Conservation (phyloP, 2,113 vertebrate genomes). For the Actenoides lindsayi region DNA sequence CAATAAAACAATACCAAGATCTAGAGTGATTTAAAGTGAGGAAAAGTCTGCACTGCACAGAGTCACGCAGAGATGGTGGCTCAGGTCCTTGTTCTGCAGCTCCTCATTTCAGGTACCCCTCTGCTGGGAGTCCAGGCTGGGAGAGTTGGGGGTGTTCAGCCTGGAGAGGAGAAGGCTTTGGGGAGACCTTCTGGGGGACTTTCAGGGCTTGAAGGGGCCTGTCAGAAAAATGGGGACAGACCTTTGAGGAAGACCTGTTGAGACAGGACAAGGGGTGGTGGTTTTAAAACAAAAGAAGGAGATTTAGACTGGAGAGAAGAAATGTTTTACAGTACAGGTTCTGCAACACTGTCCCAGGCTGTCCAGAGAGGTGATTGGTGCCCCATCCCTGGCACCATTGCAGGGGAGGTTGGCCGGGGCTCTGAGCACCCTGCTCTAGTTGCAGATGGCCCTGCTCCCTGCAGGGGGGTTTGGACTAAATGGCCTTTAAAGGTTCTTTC, state of each 20-base stretch:
- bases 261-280: not conserved
- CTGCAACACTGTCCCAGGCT: not conserved
- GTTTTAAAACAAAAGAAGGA: not conserved
- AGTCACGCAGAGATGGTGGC: not conserved
- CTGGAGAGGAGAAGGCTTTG: not conserved
- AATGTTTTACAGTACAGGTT: no score
- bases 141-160: not conserved
- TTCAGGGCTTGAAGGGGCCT: not conserved
- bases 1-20: no score
- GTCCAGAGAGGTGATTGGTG: not conserved
- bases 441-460: not conserved
- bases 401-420: not conserved
- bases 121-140: not conserved
- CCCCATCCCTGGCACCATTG: not conserved
- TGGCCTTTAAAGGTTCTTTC: not conserved
- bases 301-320: not conserved
- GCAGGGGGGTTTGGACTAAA: not conserved
- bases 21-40: not conserved
- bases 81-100: no score
- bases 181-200: not conserved
- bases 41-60: fast-evolving
- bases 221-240: not conserved
- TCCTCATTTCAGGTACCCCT: not conserved
- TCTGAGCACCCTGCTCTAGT: not conserved
- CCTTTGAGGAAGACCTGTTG: not conserved